Evolutionary conservation across 2,888 invertebrate species (phyloP), one percentile per base, ranked within the genome.

Genomic region (Oscheius myriophilus): DNA sequence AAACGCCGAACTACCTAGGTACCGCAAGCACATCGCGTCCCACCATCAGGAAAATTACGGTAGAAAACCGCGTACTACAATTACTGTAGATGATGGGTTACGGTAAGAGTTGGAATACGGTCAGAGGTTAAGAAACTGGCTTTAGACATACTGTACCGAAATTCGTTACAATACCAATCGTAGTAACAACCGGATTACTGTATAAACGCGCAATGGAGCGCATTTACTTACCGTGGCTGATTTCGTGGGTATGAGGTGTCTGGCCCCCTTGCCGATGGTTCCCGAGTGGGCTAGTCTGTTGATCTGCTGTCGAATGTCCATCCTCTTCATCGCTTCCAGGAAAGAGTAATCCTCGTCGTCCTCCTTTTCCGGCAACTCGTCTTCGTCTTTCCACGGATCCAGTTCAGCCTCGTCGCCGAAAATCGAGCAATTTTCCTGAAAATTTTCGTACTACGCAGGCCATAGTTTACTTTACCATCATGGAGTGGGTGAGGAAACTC

Each of bases 301-400:
- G 39, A 58, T 58, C 43, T 61, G 59, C 45, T 59, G 51, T 25
- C 52, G 59, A 18, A 52, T 49, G 46, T 53, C 52, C 67, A 67
- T 67, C 12, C 18, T 61, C 25, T 57, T 21, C 16, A 66, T 16
- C 2, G 57, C 57, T 21, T 67, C 61, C 41, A 67, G 54, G 41
- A 61, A 67, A 1, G 67, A 67, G 26, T 67, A 67, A n/a, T 59
- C 63, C 12, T 67, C 61, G 12, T 61, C 59, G 16, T 67, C 61
- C n/a, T 59, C 43, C 23, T 61, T 18, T 23, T 43, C 43, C 33
- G 33, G 21, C 33, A 43, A 52, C 18, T 61, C 67, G 18, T 46
- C 26, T 12, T 18, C 14, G 45, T 54, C 46, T 39, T 55, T 65
- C 67, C 67, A 67, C 9, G 51, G 26, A 61, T 67, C 45, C 42